Evolutionary conservation across 2,113 vertebrate genomes (phyloP), one percentile per base, ranked within the genome.

Genomic region (Caranx melampygus): DNA sequence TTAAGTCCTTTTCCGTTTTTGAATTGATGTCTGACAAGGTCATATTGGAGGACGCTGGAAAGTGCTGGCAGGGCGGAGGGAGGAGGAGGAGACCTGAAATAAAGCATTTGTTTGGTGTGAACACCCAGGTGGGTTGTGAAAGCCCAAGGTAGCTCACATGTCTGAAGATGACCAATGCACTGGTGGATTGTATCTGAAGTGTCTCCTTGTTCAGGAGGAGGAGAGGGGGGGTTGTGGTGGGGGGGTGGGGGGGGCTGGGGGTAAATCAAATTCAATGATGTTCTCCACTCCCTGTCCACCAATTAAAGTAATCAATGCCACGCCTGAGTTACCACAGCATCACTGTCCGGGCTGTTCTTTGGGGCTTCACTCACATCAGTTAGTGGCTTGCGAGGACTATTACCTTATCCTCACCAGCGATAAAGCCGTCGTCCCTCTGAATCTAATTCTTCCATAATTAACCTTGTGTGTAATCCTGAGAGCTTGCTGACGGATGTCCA

Each of bases 251-350:
- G 26, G 57, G 45, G 14, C 10, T 2, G 26, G 45, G 49, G 14
- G 6, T 66, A 83, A 85, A 89, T 88, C 79, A 76, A 88, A 91
- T 89, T 78, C 86, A 87, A 84, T 89, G 88, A 90, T 87, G 82
- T 83, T 85, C 63, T 62, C 69, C 69, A 15, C 66, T 83, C 83
- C 74, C 77, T 72, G 58, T 90, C 62, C 72, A 82, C 84, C 87
- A 87, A 89, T 92, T 91, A 92, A 87, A 90, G 64, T 85, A 88
- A 92, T 94, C 91, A 91, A 85, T 83, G 85, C 62, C 75, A 81
- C 51, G 85, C 82, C 61, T 89, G 84, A 87, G 75, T 88, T 78
- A 77, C 79, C 80, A 55, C 86, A 80, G 68, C 80, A 71, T 85
- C 77, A 21, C 18, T 13, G 67, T 78, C 71, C 68, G 40, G 20